These are phyloP conservation scores for Trichoplusia ni DNA, from an alignment of 1,140 invertebrate species.

Conservation along the genomic window DNA sequence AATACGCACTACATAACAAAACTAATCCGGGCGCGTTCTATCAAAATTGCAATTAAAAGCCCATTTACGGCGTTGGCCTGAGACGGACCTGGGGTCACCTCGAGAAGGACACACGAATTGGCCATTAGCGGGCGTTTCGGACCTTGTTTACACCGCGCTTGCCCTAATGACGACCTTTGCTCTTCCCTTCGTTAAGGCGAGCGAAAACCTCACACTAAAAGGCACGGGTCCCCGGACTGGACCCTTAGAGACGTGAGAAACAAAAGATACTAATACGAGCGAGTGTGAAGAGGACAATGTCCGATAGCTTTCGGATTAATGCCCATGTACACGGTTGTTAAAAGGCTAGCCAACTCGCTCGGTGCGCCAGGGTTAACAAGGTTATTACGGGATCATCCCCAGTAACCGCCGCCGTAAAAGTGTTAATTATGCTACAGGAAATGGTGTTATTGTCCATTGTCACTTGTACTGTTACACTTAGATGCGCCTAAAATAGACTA, in stretches of 20 bases:
- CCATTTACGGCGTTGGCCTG: conserved; percentile 70
- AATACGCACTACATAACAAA: conserved; percentile 54
- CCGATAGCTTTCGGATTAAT: conserved; percentile 79
- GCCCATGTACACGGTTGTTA: conserved; percentile 76
- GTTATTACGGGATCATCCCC: conserved; percentile 80
- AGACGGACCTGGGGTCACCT: conserved; percentile 77
- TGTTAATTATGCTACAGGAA: conserved; percentile 77
- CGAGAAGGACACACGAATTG: conserved; percentile 76
- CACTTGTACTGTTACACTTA: conserved; percentile 35
- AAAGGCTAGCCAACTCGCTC: conserved; percentile 74
- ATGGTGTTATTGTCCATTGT: conserved; percentile 62
- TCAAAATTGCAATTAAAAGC: conserved; percentile 80
- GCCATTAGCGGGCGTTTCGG: conserved; percentile 80
- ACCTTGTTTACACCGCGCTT: conserved; percentile 81
- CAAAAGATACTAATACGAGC: conserved; percentile 49
- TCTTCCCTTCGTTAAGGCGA: conserved; percentile 82
- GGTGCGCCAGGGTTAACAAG: conserved; percentile 78
- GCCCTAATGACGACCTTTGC: conserved; percentile 82
- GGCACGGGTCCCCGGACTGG: conserved; percentile 66
- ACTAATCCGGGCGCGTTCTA: conserved; percentile 74
- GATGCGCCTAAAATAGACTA: conserved; percentile 3
- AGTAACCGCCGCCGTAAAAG: conserved; percentile 76
- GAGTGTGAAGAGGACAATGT: conserved; percentile 69
- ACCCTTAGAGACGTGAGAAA: conserved; percentile 66
- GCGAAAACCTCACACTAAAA: conserved; percentile 81